Percentiles rank a stretch among this genome's conserved stretches.
Conservation (phyloP, 2,113 vertebrate genomes). For the Percopsis transmontana region DNA sequence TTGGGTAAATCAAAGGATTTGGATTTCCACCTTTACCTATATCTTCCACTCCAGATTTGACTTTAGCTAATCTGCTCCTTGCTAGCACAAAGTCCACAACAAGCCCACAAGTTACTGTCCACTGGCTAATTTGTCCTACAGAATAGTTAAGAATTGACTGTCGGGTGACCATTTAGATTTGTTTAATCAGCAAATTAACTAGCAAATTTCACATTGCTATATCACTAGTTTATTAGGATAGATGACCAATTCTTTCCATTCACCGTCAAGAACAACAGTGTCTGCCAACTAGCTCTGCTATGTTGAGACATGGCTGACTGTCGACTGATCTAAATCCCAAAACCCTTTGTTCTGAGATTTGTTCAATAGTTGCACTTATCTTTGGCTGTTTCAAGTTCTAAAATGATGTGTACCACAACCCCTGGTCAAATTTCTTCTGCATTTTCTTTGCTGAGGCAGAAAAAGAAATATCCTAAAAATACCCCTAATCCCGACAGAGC, state of each 20-base stretch:
- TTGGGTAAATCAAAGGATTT: no score
- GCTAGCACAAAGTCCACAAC: not conserved
- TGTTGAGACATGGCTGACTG: conserved; percentile 3
- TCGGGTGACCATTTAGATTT: no score
- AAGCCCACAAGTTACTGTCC: not conserved
- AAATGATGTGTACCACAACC: no score
- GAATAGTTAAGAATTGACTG: not conserved
- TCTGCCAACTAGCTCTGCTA: not conserved
- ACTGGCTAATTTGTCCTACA: not conserved
- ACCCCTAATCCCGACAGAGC: no score
- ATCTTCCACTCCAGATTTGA: not conserved
- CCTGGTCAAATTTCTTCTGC: no score
- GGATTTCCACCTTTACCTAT: not conserved
- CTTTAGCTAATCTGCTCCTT: not conserved
- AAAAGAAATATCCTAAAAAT: no score
- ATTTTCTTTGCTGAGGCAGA: no score
- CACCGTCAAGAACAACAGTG: not conserved
- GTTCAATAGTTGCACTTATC: conserved; percentile 26
- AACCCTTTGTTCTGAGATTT: conserved; percentile 48
- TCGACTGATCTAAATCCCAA: conserved; percentile 1
- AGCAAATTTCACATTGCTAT: no score
- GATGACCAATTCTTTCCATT: no score
- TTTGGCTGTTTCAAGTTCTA: conserved; percentile 18
- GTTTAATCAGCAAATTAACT: no score
- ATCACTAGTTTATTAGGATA: no score